Evolutionary conservation across 2,113 vertebrate species (phyloP).

Genomic region (Phyllostomus discolor): DNA sequence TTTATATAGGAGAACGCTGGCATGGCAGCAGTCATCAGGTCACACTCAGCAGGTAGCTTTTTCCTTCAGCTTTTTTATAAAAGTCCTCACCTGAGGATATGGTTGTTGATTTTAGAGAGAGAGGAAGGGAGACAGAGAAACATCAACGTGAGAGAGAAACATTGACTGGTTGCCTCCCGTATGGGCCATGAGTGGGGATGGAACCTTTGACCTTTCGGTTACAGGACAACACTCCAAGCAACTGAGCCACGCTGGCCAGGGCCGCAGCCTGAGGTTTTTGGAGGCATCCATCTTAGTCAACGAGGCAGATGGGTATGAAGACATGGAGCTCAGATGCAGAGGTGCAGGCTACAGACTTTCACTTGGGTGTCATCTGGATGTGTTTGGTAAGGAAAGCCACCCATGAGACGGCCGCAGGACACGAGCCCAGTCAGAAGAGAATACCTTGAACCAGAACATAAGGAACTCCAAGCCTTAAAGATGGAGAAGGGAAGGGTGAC

Average conservation of each 20-base stretch:
- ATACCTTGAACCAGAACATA: not conserved
- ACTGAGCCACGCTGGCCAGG: too few species aligned
- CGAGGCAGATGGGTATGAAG: not conserved
- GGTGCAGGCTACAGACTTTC: not conserved
- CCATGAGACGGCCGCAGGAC: not conserved
- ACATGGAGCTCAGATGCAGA: not conserved
- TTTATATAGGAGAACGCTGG: too few species aligned
- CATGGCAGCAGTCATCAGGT: not conserved
- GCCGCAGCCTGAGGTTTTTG: not conserved
- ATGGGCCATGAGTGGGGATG: too few species aligned
- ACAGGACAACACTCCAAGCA: too few species aligned
- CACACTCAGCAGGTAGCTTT: not conserved
- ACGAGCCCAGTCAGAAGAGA: not conserved
- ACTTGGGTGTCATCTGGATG: rapidly evolving
- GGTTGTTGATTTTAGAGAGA: not conserved
- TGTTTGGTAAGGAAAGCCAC: not conserved
- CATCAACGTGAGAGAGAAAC: not conserved
- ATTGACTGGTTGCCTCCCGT: not conserved
- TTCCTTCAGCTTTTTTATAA: not conserved
- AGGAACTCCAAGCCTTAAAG: not conserved
- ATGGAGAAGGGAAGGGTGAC: not conserved
- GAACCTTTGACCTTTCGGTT: too few species aligned
- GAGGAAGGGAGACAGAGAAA: not conserved
- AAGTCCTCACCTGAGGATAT: too few species aligned
- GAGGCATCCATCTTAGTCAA: not conserved